Percentiles rank a stretch among this genome's conserved stretches.
These are phyloP conservation scores for Masticophis lateralis DNA, from an alignment of 2,797 vertebrate genomes.

Conservation along the genomic window DNA sequence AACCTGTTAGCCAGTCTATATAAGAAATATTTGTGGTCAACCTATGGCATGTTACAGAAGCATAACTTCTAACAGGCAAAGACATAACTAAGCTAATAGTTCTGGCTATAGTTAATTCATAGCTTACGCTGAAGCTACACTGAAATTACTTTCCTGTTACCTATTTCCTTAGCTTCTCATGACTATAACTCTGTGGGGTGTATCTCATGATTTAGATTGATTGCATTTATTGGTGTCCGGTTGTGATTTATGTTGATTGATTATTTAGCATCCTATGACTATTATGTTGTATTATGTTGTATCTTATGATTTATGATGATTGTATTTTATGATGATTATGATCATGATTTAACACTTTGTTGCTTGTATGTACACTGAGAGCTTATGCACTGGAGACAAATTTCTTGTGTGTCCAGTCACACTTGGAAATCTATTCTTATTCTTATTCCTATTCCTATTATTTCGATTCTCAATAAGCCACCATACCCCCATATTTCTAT, in stretches of 20 bases:
- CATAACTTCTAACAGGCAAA: background rate
- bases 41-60: background rate
- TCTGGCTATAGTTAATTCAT: background rate
- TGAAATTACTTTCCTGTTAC: background rate
- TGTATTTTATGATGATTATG: background rate
- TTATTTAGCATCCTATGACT: background rate
- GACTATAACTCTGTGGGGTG: background rate
- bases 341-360: background rate
- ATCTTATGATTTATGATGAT: background rate
- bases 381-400: background rate
- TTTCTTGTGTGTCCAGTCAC: background rate
- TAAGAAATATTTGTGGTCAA: background rate
- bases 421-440: too few species aligned
- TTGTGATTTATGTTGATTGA: background rate
- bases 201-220: background rate
- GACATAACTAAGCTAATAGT: background rate
- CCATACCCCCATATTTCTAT: background rate
- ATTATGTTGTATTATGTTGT: background rate
- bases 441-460: too few species aligned
- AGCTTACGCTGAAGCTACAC: background rate
- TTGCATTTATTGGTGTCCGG: background rate
- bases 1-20: background rate
- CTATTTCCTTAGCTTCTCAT: background rate
- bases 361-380: background rate
- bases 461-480: background rate